A percentile compares a stretch with the other conserved stretches of the same genome.
Evolutionary conservation across 2,113 vertebrate species (phyloP).

Genomic region (Suricata suricatta): DNA sequence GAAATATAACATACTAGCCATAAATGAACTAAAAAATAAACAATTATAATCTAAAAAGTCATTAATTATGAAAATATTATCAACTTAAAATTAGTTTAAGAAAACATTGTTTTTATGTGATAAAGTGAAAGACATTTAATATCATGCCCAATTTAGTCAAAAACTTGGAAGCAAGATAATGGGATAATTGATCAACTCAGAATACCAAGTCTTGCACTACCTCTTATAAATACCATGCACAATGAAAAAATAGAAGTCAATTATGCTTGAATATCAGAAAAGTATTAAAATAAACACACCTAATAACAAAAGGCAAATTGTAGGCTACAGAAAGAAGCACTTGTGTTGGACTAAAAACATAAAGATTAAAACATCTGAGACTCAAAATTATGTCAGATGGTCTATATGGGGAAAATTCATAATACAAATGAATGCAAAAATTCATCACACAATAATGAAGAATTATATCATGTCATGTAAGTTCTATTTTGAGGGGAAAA

Average conservation of each 20-base stretch:
- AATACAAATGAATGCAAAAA: background rate
- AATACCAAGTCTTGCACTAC: conserved; percentile 40
- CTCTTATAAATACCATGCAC: background rate
- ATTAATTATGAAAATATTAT: background rate
- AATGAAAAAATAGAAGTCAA: background rate
- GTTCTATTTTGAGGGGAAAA: background rate
- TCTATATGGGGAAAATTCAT: background rate
- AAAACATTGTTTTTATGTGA: conserved; percentile 20
- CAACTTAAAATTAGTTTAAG: conserved; percentile 31
- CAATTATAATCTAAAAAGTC: background rate
- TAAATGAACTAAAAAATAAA: background rate
- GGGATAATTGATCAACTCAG: background rate
- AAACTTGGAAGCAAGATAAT: background rate
- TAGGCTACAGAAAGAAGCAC: background rate
- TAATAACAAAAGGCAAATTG: conserved; percentile 33
- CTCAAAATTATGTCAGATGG: background rate
- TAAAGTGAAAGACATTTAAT: conserved; percentile 2
- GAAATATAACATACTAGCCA: background rate
- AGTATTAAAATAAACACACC: background rate
- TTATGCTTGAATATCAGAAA: background rate
- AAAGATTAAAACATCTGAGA: conserved; percentile 20
- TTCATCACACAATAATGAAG: background rate
- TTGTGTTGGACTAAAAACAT: background rate
- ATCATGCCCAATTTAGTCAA: conserved; percentile 27
- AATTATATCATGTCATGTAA: background rate